Base-by-base conservation (phyloP, 2,888 invertebrate species). In the Dioctria rufipes region DNA sequence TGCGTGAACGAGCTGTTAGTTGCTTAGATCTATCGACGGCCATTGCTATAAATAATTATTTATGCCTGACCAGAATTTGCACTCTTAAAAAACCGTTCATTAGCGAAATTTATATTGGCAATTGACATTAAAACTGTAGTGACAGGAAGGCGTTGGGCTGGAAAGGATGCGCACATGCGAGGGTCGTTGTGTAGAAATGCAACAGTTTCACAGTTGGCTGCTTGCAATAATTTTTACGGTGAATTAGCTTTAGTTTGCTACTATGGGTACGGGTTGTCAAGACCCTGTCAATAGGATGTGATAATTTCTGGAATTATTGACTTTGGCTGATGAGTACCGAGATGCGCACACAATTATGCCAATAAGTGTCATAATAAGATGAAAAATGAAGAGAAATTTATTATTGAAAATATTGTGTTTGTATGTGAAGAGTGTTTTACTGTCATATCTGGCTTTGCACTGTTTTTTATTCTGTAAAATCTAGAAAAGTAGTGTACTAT, bases 1-100 rank as follows among this genome's bases (percentile, higher is more conserved):
- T 58, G 11, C 11, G 58, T 11, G 3, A 58, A 58, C 58, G 58
- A 58, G 8, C 58, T 4, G 58, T 13, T 58, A 13, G 11, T 11
- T 11, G 11, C 25, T 58, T 58, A 58, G 58, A 11, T 13, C 58
- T 11, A 13, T 13, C 5, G n/a, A 13, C 58, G 8, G 58, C 58
- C 11, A 13, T 13, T 11, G 58, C 58, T 9, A 11, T 51, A 51
- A 58, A 58, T 58, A 58, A 58, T 58, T n/a, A 5, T 58, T 58
- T 58, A 58, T 13, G n/a, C 25, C n/a, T 8, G 11, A 58, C 25
- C 5, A 11, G 58, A 58, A 58, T 11, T 58, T 58, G 58, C 58
- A 58, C 58, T 58, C 11, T 58, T 58, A 58, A 58, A 58, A 58
- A 5, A 5, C 58, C 58, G 11, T 58, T 58, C 58, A 58, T 58